phyloP scores from a whole-genome alignment of 2,888 invertebrate species.

The Acrobasis repandana region DNA sequence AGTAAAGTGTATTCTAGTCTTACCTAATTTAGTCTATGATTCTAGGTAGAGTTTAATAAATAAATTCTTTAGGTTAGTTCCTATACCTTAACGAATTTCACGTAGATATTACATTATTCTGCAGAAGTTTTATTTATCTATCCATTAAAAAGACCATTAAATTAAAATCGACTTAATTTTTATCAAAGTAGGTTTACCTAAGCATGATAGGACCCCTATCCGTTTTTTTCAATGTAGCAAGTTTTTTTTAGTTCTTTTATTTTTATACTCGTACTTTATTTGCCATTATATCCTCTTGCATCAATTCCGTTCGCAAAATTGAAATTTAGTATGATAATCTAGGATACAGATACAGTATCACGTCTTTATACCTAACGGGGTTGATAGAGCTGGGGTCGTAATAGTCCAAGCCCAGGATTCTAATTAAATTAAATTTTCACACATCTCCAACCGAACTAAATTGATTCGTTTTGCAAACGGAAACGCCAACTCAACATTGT shows the following conservation, averaged over 20 bases:
- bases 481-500: background rate
- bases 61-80: background rate
- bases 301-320: background rate
- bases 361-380: too few relatives aligned
- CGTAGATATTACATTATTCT: background rate
- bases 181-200: background rate
- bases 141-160: background rate
- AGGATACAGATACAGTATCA: background rate
- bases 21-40: background rate
- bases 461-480: background rate
- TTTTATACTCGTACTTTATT: conserved; percentile 5
- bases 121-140: background rate
- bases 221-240: conserved; percentile 18
- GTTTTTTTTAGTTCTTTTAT: conserved; percentile 3
- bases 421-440: too few relatives aligned
- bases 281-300: background rate
- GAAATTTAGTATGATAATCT: background rate
- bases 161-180: background rate
- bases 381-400: too few relatives aligned
- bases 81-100: background rate
- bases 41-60: conserved; percentile 27
- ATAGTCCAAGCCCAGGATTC: too few relatives aligned
- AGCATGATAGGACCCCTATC: conserved; percentile 31
- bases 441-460: too few relatives aligned
- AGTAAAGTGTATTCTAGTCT: conserved; percentile 26